Evolutionary conservation across 2,888 invertebrate genomes (phyloP), one percentile per base, ranked within the genome.

Genomic region (Platycheirus albimanus): DNA sequence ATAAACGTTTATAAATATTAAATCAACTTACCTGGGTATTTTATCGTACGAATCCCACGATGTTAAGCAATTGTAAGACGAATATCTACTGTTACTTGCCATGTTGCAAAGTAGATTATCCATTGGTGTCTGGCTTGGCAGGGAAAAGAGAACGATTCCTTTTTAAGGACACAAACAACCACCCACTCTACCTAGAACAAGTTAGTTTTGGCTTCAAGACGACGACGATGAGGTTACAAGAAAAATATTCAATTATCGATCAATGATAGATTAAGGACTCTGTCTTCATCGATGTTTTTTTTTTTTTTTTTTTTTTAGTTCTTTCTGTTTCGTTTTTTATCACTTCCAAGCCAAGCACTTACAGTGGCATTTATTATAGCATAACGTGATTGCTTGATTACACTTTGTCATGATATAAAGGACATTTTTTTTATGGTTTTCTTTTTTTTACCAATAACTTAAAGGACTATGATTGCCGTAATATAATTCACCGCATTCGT

Each of bases 21-120:
- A 56, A 78, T 47, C n/a, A 5, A 79, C 88, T 88, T 87, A 96
- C 97, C 96, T 96, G 87, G 97, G 96, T 91, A 97, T 96, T 90
- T 93, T 94, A 91, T 97, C 97, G 92, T 96, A 97, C 91, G 96
- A 96, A 92, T 96, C 96, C 96, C 96, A 96, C 90, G 96, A 95
- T 85, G 95, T 95, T 89, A 96, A 93, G 91, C 96, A 96, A 92
- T 96, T 96, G 92, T 96, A 96, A 81, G 96, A 96, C 91, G 95
- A 96, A 92, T 96, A 96, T 92, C 96, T 94, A 92, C 95, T 96
- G 87, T 95, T 94, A 87, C 89, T 88, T 87, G 91, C 89, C 91
- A 91, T 91, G 84, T 90, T 91, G 88, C 91, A 91, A 87, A 91
- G 88, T 88, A 90, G 87, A 89, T 90, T 90, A 89, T 91, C 91